phyloP scores from a whole-genome alignment of 1,140 invertebrate species.

The Penaeus chinensis region DNA sequence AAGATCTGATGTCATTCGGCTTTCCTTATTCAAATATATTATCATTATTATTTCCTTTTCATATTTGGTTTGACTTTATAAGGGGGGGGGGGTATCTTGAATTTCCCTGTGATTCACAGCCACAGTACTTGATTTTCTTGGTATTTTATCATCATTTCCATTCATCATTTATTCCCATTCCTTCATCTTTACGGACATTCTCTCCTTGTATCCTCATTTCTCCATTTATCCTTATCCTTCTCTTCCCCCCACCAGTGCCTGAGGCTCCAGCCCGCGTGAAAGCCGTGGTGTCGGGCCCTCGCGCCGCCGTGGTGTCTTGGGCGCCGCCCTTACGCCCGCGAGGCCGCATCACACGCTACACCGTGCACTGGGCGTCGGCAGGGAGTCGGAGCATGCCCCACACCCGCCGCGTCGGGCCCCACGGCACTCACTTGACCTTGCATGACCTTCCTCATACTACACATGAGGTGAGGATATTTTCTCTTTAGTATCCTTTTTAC shows the following conservation, averaged over 20 bases:
- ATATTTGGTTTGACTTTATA: too few species aligned
- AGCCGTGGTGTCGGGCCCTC: slow-evolving; percentile 88
- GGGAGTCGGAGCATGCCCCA: slow-evolving; percentile 33
- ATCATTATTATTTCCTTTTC: too few species aligned
- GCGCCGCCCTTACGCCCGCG: slow-evolving; percentile 90
- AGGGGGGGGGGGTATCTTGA: too few species aligned
- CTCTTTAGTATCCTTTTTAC: background rate
- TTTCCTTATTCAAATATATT: too few species aligned
- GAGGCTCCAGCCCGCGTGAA: slow-evolving; percentile 92
- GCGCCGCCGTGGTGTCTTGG: slow-evolving; percentile 93
- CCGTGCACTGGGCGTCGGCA: slow-evolving; percentile 86
- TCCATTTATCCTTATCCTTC: background rate
- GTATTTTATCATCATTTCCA: background rate
- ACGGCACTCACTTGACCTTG: slow-evolving; percentile 31
- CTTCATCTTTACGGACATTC: background rate
- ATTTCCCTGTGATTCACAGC: background rate
- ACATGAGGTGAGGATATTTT: background rate
- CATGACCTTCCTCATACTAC: slow-evolving; percentile 8
- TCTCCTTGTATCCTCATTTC: background rate
- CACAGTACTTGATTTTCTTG: too few species aligned
- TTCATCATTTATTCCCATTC: background rate
- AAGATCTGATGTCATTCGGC: too few species aligned
- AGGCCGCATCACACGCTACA: slow-evolving; percentile 92
- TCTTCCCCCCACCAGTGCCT: slow-evolving; percentile 76
- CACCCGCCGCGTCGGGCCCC: slow-evolving; percentile 36